Conservation (phyloP, 2,113 vertebrate species). For the Nanger granti region DNA sequence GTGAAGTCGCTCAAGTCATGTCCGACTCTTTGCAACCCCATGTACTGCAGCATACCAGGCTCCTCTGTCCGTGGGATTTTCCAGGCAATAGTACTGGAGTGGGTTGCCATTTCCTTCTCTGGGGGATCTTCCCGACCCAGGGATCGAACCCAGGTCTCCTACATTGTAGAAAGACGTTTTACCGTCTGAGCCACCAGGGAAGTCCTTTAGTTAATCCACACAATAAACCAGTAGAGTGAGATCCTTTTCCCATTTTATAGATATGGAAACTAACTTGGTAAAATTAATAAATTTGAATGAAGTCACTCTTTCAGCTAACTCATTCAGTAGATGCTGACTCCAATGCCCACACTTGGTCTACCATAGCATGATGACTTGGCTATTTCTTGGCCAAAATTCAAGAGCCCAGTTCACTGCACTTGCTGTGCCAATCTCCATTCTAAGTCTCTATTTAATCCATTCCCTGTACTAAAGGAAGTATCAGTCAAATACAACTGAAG, state of each 20-base stretch:
- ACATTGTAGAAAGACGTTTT: too few relatives aligned
- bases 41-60: too few relatives aligned
- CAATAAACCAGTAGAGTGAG: background rate
- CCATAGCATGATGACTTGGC: background rate
- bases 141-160: too few relatives aligned
- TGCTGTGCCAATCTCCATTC: background rate
- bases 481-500: background rate
- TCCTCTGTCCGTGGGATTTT: too few relatives aligned
- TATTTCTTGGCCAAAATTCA: background rate
- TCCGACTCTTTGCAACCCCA: too few relatives aligned
- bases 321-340: background rate
- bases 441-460: background rate
- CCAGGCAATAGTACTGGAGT: too few relatives aligned
- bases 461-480: background rate
- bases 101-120: too few relatives aligned
- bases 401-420: background rate
- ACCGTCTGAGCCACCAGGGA: too few relatives aligned
- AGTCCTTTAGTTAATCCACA: background rate
- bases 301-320: background rate
- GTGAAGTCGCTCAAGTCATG: too few relatives aligned
- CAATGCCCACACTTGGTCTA: background rate
- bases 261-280: background rate
- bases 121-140: too few relatives aligned
- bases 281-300: conserved; percentile 4
- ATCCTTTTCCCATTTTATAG: background rate